phyloP scores from a whole-genome alignment of 2,888 invertebrate species.

The Microplitis deprimator region DNA sequence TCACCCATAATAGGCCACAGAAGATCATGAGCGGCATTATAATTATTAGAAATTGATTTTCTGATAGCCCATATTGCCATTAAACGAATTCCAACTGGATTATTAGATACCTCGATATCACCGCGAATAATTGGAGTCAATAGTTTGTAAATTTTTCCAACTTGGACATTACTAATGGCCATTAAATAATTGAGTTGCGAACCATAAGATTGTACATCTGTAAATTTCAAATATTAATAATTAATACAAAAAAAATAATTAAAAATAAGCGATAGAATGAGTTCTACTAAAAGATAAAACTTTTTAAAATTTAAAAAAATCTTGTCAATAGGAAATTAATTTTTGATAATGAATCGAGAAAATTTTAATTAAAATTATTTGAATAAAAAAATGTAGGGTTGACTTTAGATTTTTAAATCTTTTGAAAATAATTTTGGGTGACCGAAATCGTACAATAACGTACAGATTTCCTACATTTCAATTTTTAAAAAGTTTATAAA shows the following conservation, averaged over 20 bases:
- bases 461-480: not conserved
- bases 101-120: constrained; percentile 56
- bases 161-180: constrained; percentile 71
- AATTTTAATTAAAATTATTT: too few species aligned
- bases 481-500: constrained; percentile 3
- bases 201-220: constrained; percentile 60
- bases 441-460: too few species aligned
- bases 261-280: too few species aligned
- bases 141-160: constrained; percentile 66
- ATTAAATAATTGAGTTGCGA: constrained; percentile 70
- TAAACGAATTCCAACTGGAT: constrained; percentile 66
- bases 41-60: constrained; percentile 57
- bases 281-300: too few species aligned
- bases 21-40: constrained; percentile 61
- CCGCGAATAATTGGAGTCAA: constrained; percentile 70
- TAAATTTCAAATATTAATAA: constrained; percentile 16
- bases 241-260: not conserved
- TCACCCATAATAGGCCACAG: constrained; percentile 73
- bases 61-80: constrained; percentile 70
- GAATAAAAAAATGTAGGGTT: too few species aligned
- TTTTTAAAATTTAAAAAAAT: too few species aligned
- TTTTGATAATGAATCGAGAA: too few species aligned
- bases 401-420: too few species aligned
- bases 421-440: too few species aligned
- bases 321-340: too few species aligned